These are phyloP conservation scores for Echinarachnius parma DNA, from an alignment of 53 echinoderm and acorn worm genomes.

Conservation along the genomic window DNA sequence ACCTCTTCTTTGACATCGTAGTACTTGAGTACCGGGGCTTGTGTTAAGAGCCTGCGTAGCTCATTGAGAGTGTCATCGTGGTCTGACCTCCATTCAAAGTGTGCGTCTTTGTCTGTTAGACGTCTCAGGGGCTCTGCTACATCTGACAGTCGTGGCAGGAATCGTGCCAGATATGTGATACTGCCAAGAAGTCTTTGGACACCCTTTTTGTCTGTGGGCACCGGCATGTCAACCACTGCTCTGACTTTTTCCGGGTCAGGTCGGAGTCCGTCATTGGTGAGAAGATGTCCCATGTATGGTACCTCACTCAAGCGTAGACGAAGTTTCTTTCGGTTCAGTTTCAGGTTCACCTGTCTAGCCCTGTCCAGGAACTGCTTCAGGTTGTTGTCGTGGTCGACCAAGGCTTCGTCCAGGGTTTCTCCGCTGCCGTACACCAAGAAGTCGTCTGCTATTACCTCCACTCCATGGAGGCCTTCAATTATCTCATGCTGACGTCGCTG, in stretches of 20 bases:
- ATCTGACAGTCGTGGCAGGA: constrained; percentile 48
- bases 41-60: constrained; percentile 31
- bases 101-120: constrained; percentile 44
- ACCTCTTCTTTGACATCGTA: constrained; percentile 55
- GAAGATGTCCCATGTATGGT: constrained; percentile 52
- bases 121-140: constrained; percentile 44
- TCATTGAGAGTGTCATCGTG: constrained; percentile 50
- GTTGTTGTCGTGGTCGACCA: too few relatives aligned
- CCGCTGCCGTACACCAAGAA: too few relatives aligned
- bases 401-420: too few relatives aligned
- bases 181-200: constrained; percentile 48
- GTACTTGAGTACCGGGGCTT: constrained; percentile 54
- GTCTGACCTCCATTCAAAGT: constrained; percentile 49
- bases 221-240: constrained; percentile 48
- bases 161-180: constrained; percentile 53
- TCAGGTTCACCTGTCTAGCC: too few relatives aligned
- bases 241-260: constrained; percentile 54
- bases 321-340: constrained; percentile 1
- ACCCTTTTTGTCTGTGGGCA: constrained; percentile 32
- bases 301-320: constrained; percentile 15
- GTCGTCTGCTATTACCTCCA: too few relatives aligned
- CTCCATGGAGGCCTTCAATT: too few relatives aligned
- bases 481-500: too few relatives aligned
- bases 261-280: constrained; percentile 45
- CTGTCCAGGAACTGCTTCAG: too few relatives aligned